phyloP scores from a whole-genome alignment of 2,113 vertebrate genomes.

The Lichenostomus cassidix region DNA sequence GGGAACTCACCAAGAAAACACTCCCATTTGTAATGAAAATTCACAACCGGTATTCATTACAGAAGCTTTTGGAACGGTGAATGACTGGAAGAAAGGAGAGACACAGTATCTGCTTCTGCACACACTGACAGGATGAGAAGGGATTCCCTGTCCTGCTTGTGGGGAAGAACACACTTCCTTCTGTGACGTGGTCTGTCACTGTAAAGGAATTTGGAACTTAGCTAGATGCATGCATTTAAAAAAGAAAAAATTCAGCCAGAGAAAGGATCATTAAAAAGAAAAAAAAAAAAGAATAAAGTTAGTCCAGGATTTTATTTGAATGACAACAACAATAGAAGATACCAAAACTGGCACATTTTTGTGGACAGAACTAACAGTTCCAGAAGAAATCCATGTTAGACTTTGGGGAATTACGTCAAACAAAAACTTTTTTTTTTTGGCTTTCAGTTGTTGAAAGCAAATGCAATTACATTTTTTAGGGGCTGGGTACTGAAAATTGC shows the following conservation, averaged over 20 bases:
- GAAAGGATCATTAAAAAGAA: neutral
- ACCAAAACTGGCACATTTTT: conserved; percentile 6
- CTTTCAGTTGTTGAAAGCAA: conserved; percentile 7
- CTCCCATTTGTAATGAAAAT: neutral
- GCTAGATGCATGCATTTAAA: neutral
- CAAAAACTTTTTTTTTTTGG: neutral
- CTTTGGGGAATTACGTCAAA: neutral
- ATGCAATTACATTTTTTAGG: neutral
- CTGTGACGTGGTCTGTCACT: rapidly evolving
- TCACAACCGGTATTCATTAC: neutral
- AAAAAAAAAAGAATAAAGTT: neutral
- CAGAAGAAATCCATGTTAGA: neutral
- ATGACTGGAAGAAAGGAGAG: neutral
- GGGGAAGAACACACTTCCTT: neutral
- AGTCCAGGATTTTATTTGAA: neutral
- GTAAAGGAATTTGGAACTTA: neutral
- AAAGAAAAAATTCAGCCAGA: neutral
- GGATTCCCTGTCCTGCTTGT: neutral
- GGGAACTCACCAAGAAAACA: neutral
- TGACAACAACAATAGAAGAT: neutral
- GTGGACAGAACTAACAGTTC: neutral
- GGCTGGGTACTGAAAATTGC: neutral
- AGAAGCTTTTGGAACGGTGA: neutral
- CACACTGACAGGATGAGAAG: neutral
- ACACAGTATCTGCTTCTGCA: neutral